Conservation (phyloP, 2,888 invertebrate genomes). For the Limnephilus lunatus region DNA sequence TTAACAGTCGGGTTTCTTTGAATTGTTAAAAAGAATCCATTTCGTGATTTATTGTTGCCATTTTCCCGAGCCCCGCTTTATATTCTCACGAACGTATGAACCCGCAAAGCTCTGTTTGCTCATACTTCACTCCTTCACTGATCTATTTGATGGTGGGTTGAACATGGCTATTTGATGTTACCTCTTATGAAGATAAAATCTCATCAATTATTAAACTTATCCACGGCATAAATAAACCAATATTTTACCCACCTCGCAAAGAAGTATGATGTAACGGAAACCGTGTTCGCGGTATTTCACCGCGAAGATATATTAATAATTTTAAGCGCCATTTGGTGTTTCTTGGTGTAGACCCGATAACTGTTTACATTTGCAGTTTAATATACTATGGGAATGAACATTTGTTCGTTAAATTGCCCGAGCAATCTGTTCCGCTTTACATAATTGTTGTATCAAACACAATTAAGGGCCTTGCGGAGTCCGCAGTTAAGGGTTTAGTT, state of each 20-base stretch:
- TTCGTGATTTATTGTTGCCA: conserved; percentile 59
- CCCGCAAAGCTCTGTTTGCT: conserved; percentile 23
- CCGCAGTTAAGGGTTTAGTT: neutral
- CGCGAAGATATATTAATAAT: conserved; percentile 31
- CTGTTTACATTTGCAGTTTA: conserved; percentile 16
- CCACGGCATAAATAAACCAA: conserved; percentile 31
- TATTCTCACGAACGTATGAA: conserved; percentile 8
- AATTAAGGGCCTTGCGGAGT: neutral
- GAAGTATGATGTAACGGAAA: conserved; percentile 19
- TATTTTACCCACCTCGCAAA: neutral
- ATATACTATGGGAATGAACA: neutral
- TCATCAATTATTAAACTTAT: neutral
- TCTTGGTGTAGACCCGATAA: conserved; percentile 32
- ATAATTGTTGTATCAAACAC: conserved; percentile 18
- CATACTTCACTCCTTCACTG: conserved; percentile 12
- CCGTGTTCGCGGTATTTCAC: neutral
- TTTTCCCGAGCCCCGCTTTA: conserved; percentile 49
- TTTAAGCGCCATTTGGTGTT: conserved; percentile 23
- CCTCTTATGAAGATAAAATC: neutral
- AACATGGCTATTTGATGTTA: conserved; percentile 20
- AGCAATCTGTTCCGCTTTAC: conserved; percentile 40
- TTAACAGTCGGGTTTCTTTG: conserved; percentile 53
- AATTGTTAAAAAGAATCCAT: conserved; percentile 62
- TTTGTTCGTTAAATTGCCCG: conserved; percentile 23
- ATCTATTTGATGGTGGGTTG: conserved; percentile 16